Conservation (phyloP, 2,797 vertebrate genomes). For the Champsocephalus esox region DNA sequence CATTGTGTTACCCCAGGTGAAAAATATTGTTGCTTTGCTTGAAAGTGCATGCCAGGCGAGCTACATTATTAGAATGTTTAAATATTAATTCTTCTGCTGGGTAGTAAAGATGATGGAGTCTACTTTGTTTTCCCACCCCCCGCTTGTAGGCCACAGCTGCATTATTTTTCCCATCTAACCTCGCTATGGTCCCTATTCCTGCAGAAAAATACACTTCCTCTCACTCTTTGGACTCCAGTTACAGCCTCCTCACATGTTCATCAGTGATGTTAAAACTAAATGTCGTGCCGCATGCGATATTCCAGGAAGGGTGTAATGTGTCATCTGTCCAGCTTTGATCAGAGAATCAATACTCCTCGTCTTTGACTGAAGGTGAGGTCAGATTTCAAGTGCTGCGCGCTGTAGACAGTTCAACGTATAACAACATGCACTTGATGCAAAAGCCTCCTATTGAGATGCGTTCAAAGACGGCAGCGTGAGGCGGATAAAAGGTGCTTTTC, state of each 20-base stretch:
- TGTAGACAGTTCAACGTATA: slow-evolving; percentile 64
- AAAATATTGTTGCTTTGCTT: slow-evolving; percentile 96
- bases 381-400: slow-evolving; percentile 66
- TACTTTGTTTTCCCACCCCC: slow-evolving; percentile 86
- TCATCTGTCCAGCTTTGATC: slow-evolving; percentile 58
- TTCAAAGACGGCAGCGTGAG: slow-evolving; percentile 26
- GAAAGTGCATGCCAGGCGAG: slow-evolving; percentile 98
- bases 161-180: slow-evolving; percentile 47
- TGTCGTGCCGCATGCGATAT: slow-evolving; percentile 14
- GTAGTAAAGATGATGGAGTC: slow-evolving; percentile 99
- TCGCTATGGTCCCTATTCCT: slow-evolving; percentile 56
- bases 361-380: slow-evolving; percentile 68
- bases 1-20: slow-evolving; percentile 91
- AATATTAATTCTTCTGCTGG: slow-evolving; percentile 99
- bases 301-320: slow-evolving; percentile 57
- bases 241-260: slow-evolving; percentile 34
- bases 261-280: slow-evolving; percentile 50
- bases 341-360: slow-evolving; percentile 55
- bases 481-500: slow-evolving; percentile 16
- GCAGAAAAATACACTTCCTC: slow-evolving; percentile 36
- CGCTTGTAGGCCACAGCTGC: slow-evolving; percentile 63
- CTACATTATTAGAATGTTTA: slow-evolving; percentile 99
- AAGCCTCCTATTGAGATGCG: slow-evolving; percentile 46
- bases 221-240: slow-evolving; percentile 22
- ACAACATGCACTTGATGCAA: slow-evolving; percentile 51